Conservation (phyloP, 2,797 vertebrate genomes). For the Gymnothorax reevesii region DNA sequence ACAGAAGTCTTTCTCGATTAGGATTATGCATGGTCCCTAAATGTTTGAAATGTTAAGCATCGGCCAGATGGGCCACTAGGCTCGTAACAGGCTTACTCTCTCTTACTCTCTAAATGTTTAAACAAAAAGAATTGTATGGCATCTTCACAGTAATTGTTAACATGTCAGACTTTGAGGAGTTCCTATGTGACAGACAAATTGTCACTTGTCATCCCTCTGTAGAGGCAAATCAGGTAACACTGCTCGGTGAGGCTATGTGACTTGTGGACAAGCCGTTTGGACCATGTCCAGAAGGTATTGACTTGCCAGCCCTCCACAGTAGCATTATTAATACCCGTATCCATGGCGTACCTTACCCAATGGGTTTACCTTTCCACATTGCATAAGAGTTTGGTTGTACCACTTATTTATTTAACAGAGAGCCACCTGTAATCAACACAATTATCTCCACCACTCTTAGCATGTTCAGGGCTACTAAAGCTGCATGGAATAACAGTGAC, state of each 20-base stretch:
- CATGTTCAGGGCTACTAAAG: background rate
- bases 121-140: background rate
- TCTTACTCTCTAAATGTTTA: background rate
- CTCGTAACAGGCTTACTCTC: no score
- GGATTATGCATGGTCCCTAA: background rate
- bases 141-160: constrained; percentile 54
- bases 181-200: constrained; percentile 41
- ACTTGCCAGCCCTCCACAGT: constrained; percentile 29
- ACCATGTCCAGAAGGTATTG: constrained; percentile 30
- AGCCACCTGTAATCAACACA: constrained; percentile 2
- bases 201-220: constrained; percentile 18
- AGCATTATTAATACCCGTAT: constrained; percentile 19
- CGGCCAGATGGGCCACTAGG: no score
- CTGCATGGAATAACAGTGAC: background rate
- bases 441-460: background rate
- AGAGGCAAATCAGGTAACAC: constrained; percentile 20
- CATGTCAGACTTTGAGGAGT: constrained; percentile 43
- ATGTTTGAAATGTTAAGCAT: background rate
- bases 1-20: background rate
- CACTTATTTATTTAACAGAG: constrained; percentile 14
- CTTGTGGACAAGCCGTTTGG: constrained; percentile 28
- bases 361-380: constrained; percentile 25
- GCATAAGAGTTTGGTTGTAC: constrained; percentile 13
- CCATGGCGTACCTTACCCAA: background rate
- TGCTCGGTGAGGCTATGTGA: constrained; percentile 8